Base-by-base conservation (phyloP, 2,797 vertebrate genomes). In the Glossophaga mutica region DNA sequence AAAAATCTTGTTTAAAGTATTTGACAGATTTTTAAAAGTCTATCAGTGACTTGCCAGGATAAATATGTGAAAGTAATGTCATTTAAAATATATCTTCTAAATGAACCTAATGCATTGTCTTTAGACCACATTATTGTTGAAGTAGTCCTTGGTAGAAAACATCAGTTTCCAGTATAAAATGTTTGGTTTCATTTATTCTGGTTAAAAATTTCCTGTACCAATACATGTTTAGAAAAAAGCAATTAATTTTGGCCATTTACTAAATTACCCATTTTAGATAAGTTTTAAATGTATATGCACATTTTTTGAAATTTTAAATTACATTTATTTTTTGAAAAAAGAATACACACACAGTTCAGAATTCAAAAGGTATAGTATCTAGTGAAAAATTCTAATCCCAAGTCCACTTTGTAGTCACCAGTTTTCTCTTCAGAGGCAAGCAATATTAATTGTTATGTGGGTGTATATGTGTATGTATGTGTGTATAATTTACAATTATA, bases 31-130 rank as follows among this genome's bases (percentile, higher is more conserved):
- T 82, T 73, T n/a, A 78, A 90, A 87, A 73, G 7, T 16, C 39
- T 67, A 87, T 71, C 26, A 59, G 55, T 68, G 21, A 74, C 9
- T 71, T 94, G 21, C 71, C 57, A 94, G 48, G 96, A 86, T 95
- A 90, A 87, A 71, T 95, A 87, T 93, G 11, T 82, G 50, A 10
- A 91, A 87, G 34, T 70, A 82, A 85, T 89, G 26, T n/a, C n/a
- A 82, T 93, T 93, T 93, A 91, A 93, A 95, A 57, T 83, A 83
- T 59, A 90, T 90, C 87, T 76, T 22, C 26, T 46, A 70, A n/a
- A 50, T 70, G 44, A 96, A 90, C 19, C 52, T 39, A 93, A 55
- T 52, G 74, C 42, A 81, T 0, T 86, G 34, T 50, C 67, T 77
- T 90, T 42, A 70, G 39, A 55, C 6, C 8, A 67, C 39, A 78